Evolutionary conservation across 2,797 vertebrate species (phyloP).

Genomic region (Cottoperca gobio): DNA sequence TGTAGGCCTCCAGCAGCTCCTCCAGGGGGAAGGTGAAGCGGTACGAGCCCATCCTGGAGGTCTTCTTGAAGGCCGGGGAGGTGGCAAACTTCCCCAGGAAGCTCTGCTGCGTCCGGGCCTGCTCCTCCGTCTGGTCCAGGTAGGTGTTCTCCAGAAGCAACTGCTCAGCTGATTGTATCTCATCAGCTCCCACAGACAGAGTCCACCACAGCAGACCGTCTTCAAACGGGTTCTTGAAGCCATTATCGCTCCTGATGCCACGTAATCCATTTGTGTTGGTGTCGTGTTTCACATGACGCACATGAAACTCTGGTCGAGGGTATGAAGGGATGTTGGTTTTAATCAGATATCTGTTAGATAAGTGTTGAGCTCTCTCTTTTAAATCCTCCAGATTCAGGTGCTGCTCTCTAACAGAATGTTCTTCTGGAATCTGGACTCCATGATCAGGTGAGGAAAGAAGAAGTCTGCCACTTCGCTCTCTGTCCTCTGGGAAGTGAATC

Average conservation of each 20-base stretch:
- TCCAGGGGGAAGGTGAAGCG: background rate
- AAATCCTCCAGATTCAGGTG: constrained; percentile 51
- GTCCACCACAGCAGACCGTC: too few species aligned
- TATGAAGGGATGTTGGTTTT: constrained; percentile 9
- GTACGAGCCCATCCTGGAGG: background rate
- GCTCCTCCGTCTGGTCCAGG: background rate
- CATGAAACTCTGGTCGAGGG: constrained; percentile 54
- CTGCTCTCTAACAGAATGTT: rapidly evolving
- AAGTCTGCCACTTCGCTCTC: background rate
- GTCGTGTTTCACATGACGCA: constrained; percentile 61
- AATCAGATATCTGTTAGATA: rapidly evolving
- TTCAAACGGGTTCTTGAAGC: too few species aligned
- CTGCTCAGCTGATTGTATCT: too few species aligned
- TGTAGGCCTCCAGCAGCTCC: background rate
- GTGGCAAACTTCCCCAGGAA: background rate
- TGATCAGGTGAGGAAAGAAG: background rate
- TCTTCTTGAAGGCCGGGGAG: background rate
- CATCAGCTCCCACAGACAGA: too few species aligned
- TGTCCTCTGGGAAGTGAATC: background rate
- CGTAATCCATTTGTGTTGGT: constrained; percentile 11
- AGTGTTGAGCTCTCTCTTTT: background rate
- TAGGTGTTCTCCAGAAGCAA: too few species aligned
- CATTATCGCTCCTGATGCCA: too few species aligned
- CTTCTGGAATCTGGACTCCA: rapidly evolving
- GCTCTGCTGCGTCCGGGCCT: background rate